phyloP scores from a whole-genome alignment of 2,797 vertebrate species.

The Gallinago stenura region DNA sequence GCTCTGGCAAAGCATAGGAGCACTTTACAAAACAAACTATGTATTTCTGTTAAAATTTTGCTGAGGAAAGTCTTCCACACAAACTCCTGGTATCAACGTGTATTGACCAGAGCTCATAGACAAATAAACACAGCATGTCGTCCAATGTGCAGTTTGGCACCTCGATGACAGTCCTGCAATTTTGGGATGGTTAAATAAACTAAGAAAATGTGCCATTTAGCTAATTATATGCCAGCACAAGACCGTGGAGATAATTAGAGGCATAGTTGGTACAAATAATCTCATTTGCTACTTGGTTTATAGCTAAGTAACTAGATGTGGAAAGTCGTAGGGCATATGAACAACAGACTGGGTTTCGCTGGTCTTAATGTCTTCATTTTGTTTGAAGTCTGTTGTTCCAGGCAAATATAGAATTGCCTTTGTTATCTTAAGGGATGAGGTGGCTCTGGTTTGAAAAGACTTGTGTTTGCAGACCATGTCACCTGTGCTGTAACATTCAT shows the following conservation, averaged over 20 bases:
- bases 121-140: too few species aligned
- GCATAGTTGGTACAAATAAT: not conserved
- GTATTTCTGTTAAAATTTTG: not conserved
- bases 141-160: not conserved
- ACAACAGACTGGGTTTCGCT: not conserved
- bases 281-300: not conserved
- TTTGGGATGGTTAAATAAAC: not conserved
- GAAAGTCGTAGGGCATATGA: not conserved
- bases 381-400: not conserved
- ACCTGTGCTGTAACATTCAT: not conserved
- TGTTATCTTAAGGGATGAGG: not conserved
- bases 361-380: not conserved
- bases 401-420: not conserved
- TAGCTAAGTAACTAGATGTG: not conserved
- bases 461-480: not conserved
- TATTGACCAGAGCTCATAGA: not conserved
- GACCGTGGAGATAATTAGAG: not conserved
- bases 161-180: not conserved
- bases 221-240: not conserved
- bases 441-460: not conserved
- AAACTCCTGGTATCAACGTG: not conserved
- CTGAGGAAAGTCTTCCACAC: not conserved
- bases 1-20: not conserved
- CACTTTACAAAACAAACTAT: not conserved
- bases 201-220: not conserved